Base-by-base conservation (phyloP, 1,140 invertebrate genomes). In the Ptiloglossa arizonensis region DNA sequence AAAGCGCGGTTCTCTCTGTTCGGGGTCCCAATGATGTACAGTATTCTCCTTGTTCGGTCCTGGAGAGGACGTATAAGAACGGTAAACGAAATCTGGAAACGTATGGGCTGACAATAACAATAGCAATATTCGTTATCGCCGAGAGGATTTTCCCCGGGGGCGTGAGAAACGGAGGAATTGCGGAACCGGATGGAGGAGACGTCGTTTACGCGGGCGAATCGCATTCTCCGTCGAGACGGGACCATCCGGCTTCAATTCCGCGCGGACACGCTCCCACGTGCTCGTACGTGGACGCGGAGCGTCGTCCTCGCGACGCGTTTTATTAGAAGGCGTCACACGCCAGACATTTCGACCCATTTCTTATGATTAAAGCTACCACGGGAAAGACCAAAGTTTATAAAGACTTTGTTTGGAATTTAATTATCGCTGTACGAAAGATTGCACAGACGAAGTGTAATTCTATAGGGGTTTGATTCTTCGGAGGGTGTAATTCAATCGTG, bases 81-180 rank as follows among this genome's bases (percentile, higher is more conserved):
- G 5, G n/a, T 22, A 35, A 60, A 38, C 32, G 32, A 60, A 60
- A 60, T 60, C 57, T 22, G 32, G 2, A 38, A 60, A 41, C 57
- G 32, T 38, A 60, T 22, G 57, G 32, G 57, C 4, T n/a, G 19
- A 19, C 57, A 38, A 60, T 60, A 60, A 60, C 57, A n/a, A 22
- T 38, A 38, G 57, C 57, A 38, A 60, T 60, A 60, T 41, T 60
- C 57, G 57, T 60, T 60, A 60, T 60, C 57, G 35, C 19, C n/a
- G 32, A 8, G 57, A 0, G 41, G 4, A 60, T 60, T n/a, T 6
- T 19, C 19, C 8, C 19, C 8, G n/a, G 29, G 1, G 11, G 13
- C 19, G 32, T 22, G 32, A 38, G 32, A 38, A 60, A 32, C 57
- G 32, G 19, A 35, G 22, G 19, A 60, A 22, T 41, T 13, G 9